Evolutionary conservation across 2,888 invertebrate genomes (phyloP).

Genomic region (Hyposoter didymator): DNA sequence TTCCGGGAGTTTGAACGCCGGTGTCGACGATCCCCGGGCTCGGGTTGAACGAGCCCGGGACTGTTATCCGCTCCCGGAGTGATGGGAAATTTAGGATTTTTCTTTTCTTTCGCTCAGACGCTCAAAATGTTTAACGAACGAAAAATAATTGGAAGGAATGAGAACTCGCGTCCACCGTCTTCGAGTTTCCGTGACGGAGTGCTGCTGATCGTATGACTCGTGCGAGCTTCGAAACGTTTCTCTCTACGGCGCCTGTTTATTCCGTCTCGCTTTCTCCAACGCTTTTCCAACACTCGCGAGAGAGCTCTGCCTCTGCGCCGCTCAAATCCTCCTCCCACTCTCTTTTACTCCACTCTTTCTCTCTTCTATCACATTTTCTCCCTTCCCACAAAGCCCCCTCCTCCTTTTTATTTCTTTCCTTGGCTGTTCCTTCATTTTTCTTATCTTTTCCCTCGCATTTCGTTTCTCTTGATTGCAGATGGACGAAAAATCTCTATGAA

Average conservation of each 20-base stretch:
- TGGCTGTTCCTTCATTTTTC: not conserved
- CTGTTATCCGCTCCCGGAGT: not conserved
- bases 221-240: slow-evolving; percentile 63
- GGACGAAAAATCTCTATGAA: not conserved
- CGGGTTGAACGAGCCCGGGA: not conserved
- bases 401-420: not conserved
- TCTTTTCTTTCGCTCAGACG: slow-evolving; percentile 9
- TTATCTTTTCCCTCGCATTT: slow-evolving; percentile 7
- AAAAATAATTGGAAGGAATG: slow-evolving; percentile 8
- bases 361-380: slow-evolving; percentile 17
- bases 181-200: slow-evolving; percentile 79
- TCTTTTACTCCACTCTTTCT: slow-evolving; percentile 39
- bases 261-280: slow-evolving; percentile 64
- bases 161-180: slow-evolving; percentile 74
- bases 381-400: not conserved
- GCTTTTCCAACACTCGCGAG: slow-evolving; percentile 62
- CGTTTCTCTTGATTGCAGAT: slow-evolving; percentile 6
- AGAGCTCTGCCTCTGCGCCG: slow-evolving; percentile 36
- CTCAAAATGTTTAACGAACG: not conserved
- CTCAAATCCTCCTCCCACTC: slow-evolving; percentile 53
- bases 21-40: slow-evolving; percentile 2
- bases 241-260: slow-evolving; percentile 50
- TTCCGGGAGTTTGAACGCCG: not conserved
- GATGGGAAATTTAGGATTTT: not conserved
- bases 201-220: slow-evolving; percentile 71